Evolutionary conservation across 2,113 vertebrate species (phyloP).

Genomic region (Tretioscincus oriximinensis): DNA sequence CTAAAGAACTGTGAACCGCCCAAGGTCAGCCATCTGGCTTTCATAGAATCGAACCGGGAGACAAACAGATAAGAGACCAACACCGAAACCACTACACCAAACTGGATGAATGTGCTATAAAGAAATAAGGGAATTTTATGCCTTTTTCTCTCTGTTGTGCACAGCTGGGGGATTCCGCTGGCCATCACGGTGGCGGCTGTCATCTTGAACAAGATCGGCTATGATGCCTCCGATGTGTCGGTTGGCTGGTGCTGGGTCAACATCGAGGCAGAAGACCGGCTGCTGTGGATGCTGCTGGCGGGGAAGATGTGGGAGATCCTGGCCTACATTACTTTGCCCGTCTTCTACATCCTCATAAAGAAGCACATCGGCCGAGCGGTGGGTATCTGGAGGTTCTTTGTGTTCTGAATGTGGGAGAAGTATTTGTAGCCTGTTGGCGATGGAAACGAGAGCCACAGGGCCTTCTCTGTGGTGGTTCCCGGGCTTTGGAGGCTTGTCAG

Average conservation of each 20-base stretch:
- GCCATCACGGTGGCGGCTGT: conserved; percentile 83
- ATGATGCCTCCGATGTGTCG: conserved; percentile 90
- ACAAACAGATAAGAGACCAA: no score
- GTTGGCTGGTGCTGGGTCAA: conserved; percentile 98
- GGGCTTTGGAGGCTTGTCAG: no score
- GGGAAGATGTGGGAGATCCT: conserved; percentile 95
- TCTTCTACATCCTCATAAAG: conserved; percentile 90
- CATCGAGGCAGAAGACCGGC: conserved; percentile 76
- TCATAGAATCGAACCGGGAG: no score
- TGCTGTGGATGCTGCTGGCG: conserved; percentile 93
- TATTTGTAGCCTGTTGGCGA: no score
- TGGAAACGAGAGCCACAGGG: no score
- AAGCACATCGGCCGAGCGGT: conserved; percentile 90
- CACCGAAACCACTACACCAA: no score
- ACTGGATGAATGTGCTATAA: no score
- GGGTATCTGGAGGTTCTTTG: conserved; percentile 50
- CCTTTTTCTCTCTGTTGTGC: not conserved
- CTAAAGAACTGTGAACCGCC: no score
- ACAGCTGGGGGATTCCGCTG: conserved; percentile 91
- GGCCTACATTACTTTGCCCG: conserved; percentile 86
- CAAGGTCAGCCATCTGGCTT: no score
- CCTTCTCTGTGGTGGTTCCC: no score
- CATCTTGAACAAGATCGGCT: conserved; percentile 88
- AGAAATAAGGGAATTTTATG: no score
- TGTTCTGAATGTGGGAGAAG: not conserved